A percentile compares a stretch with the other conserved stretches of the same genome.
phyloP scores from a whole-genome alignment of 1,140 invertebrate genomes.

The Conopomorpha cramerella region DNA sequence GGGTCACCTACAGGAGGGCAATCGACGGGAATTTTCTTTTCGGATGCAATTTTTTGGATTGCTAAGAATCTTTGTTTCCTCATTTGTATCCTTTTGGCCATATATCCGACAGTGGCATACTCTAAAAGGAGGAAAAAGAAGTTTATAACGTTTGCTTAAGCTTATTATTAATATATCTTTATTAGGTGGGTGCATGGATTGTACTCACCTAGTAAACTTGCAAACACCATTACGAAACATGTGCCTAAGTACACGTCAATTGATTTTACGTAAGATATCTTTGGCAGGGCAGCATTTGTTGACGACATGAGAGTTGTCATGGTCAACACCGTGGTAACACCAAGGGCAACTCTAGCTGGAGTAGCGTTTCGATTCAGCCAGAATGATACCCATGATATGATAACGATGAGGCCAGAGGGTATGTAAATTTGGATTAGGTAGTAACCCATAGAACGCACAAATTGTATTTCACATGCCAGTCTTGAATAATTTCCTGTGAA shows the following conservation, averaged over 20 bases:
- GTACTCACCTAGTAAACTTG: constrained; percentile 86
- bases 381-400: constrained; percentile 98
- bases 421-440: constrained; percentile 99
- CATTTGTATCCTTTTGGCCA: constrained; percentile 96
- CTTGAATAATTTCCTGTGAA: constrained; percentile 94
- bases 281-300: constrained; percentile 95
- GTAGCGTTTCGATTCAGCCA: constrained; percentile 93
- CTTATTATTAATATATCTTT: background rate
- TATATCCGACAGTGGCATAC: constrained; percentile 94
- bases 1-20: constrained; percentile 73
- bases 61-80: constrained; percentile 88
- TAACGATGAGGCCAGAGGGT: constrained; percentile 97
- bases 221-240: constrained; percentile 98
- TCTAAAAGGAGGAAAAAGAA: constrained; percentile 66
- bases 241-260: constrained; percentile 98
- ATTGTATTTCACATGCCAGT: constrained; percentile 96
- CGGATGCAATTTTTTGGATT: constrained; percentile 89
- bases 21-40: constrained; percentile 83
- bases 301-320: constrained; percentile 99
- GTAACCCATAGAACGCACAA: constrained; percentile 97
- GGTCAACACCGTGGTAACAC: constrained; percentile 96
- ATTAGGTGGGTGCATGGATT: background rate
- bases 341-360: constrained; percentile 93
- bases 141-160: constrained; percentile 3
- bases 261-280: constrained; percentile 98